These are phyloP conservation scores for Falcunculus frontatus DNA, from an alignment of 2,113 vertebrate genomes.

Conservation along the genomic window DNA sequence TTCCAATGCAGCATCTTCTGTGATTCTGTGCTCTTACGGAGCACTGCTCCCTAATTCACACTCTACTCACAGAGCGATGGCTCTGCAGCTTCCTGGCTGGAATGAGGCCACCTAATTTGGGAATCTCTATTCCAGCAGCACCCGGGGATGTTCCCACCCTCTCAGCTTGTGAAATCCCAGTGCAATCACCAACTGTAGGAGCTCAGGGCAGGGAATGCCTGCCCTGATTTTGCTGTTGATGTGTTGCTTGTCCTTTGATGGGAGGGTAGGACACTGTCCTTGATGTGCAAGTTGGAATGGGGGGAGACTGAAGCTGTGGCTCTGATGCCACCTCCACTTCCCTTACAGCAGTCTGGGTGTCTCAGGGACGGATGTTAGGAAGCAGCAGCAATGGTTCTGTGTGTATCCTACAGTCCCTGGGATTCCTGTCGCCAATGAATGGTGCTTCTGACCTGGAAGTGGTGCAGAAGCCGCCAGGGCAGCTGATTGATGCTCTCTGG, in stretches of 20 bases:
- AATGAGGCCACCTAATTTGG: not conserved
- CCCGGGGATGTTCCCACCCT: not conserved
- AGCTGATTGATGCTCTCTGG: not conserved
- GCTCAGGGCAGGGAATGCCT: not conserved
- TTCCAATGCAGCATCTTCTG: not conserved
- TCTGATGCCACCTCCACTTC: rapidly evolving
- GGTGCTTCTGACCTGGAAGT: not conserved
- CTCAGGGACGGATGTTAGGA: not conserved
- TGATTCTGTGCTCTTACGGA: not conserved
- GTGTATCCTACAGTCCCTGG: not conserved
- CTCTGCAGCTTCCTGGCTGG: not conserved
- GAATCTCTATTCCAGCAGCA: not conserved
- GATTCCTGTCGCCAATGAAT: not conserved
- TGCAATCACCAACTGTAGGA: rapidly evolving
- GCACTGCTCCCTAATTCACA: not conserved
- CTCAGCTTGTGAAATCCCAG: not conserved
- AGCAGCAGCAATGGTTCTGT: not conserved
- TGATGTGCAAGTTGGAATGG: rapidly evolving
- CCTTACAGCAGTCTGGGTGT: not conserved
- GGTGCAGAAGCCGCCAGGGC: rapidly evolving
- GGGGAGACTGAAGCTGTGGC: not conserved
- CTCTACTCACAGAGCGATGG: rapidly evolving
- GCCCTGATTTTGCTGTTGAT: not conserved
- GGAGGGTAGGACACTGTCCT: not conserved
- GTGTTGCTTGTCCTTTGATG: not conserved